Base-by-base conservation (phyloP, 2,888 invertebrate genomes). In the Flabesymbios commensalis region DNA sequence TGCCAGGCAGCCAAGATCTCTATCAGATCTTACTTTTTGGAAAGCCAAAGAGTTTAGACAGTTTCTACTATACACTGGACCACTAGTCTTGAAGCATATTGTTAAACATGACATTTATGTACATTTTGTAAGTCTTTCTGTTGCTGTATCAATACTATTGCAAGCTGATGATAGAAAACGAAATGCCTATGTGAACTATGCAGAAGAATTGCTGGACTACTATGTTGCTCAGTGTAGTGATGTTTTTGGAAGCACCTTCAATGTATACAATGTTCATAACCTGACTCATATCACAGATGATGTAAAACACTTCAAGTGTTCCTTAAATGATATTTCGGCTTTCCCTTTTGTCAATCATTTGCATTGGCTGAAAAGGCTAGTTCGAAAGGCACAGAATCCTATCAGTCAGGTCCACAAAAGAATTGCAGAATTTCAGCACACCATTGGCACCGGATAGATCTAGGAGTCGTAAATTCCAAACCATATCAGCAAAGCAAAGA, bases 21-120 rank as follows among this genome's bases (percentile, higher is more conserved):
- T 74, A 14, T 5, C 10, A 33, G 69, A 72, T 22, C 29, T 72
- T 22, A 69, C 72, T 17, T 54, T 69, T 29, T 75, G 74, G 75
- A 75, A 75, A 56, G 74, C 73, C 3, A 71, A 73, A 24, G 74
- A 75, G 42, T 73, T 68, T 42, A 39, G 75, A n/a, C 71, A 70
- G 47, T 74, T 74, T 59, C 47, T 75, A 5, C 53, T 75, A 10
- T 75, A 75, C 57, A 72, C 71, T 22, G 72, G 74, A 2, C 64
- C 64, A 32, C 54, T 73, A 22, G 70, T 69, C 19, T 59, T 74
- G 26, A 39, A 39, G 41, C 52, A 57, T 24, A 63, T 59, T 32
- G 14, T 74, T 5, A 19, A 60, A 7, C 24, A 22, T 41, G 61
- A 33, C 1, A 17, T 65, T 28, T 73, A 71, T 47, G 49, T 65